A percentile compares a stretch with the other conserved stretches of the same genome.
Conservation (phyloP, 2,113 vertebrate genomes). For the Camarhynchus parvulus region DNA sequence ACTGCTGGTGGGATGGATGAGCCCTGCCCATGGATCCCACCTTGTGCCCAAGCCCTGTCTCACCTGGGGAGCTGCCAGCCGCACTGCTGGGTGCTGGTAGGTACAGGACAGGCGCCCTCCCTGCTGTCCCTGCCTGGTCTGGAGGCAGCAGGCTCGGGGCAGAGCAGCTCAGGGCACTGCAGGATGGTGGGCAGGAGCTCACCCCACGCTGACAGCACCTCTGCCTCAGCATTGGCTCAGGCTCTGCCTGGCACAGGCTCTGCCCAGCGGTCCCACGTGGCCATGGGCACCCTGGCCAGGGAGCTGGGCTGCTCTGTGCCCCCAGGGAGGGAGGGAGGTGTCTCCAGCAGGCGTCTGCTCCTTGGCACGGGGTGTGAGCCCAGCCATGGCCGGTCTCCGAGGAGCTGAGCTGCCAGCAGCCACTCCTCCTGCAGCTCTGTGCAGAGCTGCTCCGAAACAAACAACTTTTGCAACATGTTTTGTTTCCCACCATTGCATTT, state of each 20-base stretch:
- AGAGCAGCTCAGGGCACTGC: not conserved
- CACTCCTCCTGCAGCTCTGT: conserved; percentile 34
- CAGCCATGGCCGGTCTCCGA: not conserved
- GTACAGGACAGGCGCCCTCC: rapidly evolving
- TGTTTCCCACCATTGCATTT: conserved; percentile 40
- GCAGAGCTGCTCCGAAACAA: conserved; percentile 29
- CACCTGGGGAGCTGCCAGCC: too few relatives aligned
- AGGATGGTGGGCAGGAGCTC: not conserved
- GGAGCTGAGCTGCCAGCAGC: conserved; percentile 37
- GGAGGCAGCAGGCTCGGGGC: not conserved
- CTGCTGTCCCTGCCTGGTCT: not conserved
- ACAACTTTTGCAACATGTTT: conserved; percentile 67
- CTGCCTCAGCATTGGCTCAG: rapidly evolving
- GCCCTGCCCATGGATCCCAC: too few relatives aligned
- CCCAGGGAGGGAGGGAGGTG: conserved; percentile 16
- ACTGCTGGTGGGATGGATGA: too few relatives aligned
- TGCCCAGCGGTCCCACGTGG: rapidly evolving
- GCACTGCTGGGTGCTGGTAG: too few relatives aligned
- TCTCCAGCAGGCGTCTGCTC: not conserved
- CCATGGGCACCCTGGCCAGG: not conserved
- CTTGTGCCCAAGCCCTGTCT: too few relatives aligned
- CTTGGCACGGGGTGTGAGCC: not conserved
- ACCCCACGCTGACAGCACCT: not conserved
- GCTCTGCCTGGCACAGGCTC: not conserved
- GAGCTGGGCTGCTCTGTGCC: not conserved